Evolutionary conservation across 2,113 vertebrate species (phyloP), one percentile per base, ranked within the genome.

Genomic region (Corythornis vintsioides): DNA sequence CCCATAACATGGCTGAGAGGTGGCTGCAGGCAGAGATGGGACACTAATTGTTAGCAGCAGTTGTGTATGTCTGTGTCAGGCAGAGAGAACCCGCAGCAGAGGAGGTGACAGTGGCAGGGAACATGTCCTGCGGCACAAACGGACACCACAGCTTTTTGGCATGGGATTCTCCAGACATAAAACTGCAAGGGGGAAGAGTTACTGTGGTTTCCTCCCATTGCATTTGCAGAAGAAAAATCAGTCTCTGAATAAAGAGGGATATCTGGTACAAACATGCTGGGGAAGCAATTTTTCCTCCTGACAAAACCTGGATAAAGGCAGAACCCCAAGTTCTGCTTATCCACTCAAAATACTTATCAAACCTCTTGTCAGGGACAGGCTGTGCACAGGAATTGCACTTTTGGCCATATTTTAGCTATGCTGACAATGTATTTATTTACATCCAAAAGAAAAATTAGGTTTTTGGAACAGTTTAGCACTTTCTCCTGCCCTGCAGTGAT

Each of bases 371-470:
- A 6, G 11, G 50, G 74, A 70, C 42, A 63, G 65, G 77, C 55
- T 89, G 38, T 31, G 55, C 47, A 83, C 1, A 47, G 8, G 15
- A 93, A 84, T 42, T 55, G 59, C 42, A 55, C 48, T 91, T 90
- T 53, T 71, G 90, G 65, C 75, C 35, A 69, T 48, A 35, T 10
- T 45, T 88, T 86, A 96, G 83, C 40, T 53, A 77, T 42, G 69
- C 70, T 88, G 86, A 88, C 72, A 92, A 75, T 20, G 67, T 67
- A 76, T 42, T 86, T 90, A 72, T 82, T 89, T 70, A 79, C 74
- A 72, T 26, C 13, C n/a, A 66, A 67, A 94, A 66, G 19, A 63
- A 92, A 89, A 40, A 22, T 3, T 2, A n/a, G 5, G 40, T 59
- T 89, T 87, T 85, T 81, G 38, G 71, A 89, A 91, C 33, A 80